Percentiles rank a stretch among this genome's conserved stretches.
Evolutionary conservation across 2,797 vertebrate species (phyloP).

Genomic region (Gila robusta): DNA sequence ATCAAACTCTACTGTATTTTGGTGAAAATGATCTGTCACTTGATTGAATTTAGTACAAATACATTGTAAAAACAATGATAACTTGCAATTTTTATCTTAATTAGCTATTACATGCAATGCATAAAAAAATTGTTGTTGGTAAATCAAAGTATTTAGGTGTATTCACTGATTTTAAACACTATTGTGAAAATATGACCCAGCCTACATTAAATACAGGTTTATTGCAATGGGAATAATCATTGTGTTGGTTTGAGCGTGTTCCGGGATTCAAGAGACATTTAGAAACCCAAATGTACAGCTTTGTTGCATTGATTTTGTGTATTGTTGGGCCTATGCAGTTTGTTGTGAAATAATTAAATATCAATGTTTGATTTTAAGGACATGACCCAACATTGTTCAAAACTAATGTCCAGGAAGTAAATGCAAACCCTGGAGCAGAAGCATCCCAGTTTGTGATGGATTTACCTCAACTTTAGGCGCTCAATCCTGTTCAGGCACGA

Average conservation of each 20-base stretch:
- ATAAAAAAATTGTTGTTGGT: background rate
- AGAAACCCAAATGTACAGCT: background rate
- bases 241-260: background rate
- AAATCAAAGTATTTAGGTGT: background rate
- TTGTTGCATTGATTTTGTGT: background rate
- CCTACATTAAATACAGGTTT: background rate
- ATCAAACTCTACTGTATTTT: background rate
- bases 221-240: background rate
- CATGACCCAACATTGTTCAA: background rate
- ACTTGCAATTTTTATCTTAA: background rate
- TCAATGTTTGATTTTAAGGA: background rate
- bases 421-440: background rate
- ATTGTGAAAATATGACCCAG: background rate
- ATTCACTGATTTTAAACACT: background rate
- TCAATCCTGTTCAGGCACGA: slow-evolving; percentile 9
- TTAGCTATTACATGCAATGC: background rate
- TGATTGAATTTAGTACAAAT: background rate
- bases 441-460: background rate
- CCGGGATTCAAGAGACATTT: background rate
- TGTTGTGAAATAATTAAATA: background rate
- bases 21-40: background rate
- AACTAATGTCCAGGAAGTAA: background rate
- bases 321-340: background rate
- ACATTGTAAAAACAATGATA: background rate
- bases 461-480: background rate